Percentiles rank a stretch among this genome's conserved stretches.
Conservation (phyloP, 2,113 vertebrate species). For the Calyptommatus sinebrachiatus region DNA sequence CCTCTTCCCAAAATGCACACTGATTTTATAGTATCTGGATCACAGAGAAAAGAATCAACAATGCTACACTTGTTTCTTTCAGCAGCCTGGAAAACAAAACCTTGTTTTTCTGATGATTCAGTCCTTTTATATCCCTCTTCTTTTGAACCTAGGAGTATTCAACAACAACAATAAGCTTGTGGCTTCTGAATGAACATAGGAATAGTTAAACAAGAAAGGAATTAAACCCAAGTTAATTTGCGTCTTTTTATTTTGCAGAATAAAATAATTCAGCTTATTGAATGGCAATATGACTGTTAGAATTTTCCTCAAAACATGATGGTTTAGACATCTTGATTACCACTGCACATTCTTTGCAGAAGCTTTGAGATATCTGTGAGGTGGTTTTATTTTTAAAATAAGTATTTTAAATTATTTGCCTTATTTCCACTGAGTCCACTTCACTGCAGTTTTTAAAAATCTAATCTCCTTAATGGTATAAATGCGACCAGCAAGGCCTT, state of each 20-base stretch:
- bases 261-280: neutral
- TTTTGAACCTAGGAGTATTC: slow-evolving; percentile 37
- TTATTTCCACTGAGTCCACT: neutral
- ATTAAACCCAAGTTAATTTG: slow-evolving; percentile 62
- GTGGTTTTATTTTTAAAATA: neutral
- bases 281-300: neutral
- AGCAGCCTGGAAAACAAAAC: slow-evolving; percentile 32
- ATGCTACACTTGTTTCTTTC: neutral
- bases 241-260: slow-evolving; percentile 5
- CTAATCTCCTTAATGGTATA: neutral
- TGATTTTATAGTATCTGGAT: slow-evolving; percentile 6
- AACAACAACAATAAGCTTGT: slow-evolving; percentile 60
- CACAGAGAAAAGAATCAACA: neutral
- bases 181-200: slow-evolving; percentile 53
- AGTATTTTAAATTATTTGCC: slow-evolving; percentile 7
- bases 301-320: neutral
- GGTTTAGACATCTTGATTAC: fast-evolving
- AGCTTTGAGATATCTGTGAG: fast-evolving
- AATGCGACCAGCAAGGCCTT: fast-evolving
- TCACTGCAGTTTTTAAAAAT: neutral
- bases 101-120: slow-evolving; percentile 59
- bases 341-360: neutral
- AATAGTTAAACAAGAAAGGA: slow-evolving; percentile 57
- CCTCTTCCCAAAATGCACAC: neutral
- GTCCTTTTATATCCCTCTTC: neutral